Evolutionary conservation across 2,797 vertebrate species (phyloP).

Genomic region (Chloroceryle amazona): DNA sequence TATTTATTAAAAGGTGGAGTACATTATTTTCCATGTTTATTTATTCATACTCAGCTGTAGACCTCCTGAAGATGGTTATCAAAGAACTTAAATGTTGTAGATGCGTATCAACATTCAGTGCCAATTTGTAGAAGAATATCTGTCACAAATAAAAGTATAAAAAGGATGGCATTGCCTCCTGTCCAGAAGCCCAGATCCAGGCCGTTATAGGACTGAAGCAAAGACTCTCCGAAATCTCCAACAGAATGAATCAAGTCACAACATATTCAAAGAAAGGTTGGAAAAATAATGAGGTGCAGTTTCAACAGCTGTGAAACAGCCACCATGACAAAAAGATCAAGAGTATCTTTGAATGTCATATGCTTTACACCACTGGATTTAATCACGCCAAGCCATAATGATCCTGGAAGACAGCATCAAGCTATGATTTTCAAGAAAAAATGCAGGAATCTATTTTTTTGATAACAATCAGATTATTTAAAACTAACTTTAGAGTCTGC

Average conservation of each 20-base stretch:
- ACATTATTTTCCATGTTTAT: background rate
- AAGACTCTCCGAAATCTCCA: background rate
- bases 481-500: background rate
- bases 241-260: background rate
- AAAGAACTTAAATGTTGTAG: background rate
- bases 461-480: background rate
- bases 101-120: background rate
- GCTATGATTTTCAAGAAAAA: background rate
- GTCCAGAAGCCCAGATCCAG: background rate
- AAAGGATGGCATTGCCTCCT: background rate
- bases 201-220: background rate
- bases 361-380: background rate
- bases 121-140: background rate
- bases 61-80: background rate
- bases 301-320: background rate
- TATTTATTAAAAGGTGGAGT: fast-evolving
- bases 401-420: background rate
- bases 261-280: background rate
- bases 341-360: background rate
- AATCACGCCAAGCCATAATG: background rate
- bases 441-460: background rate
- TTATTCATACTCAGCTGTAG: background rate
- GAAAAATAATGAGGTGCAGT: background rate
- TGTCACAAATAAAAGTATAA: background rate
- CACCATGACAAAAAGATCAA: background rate